A percentile compares a stretch with the other conserved stretches of the same genome.
Conservation (phyloP, 1,140 invertebrate species). For the Dendroctonus valens region DNA sequence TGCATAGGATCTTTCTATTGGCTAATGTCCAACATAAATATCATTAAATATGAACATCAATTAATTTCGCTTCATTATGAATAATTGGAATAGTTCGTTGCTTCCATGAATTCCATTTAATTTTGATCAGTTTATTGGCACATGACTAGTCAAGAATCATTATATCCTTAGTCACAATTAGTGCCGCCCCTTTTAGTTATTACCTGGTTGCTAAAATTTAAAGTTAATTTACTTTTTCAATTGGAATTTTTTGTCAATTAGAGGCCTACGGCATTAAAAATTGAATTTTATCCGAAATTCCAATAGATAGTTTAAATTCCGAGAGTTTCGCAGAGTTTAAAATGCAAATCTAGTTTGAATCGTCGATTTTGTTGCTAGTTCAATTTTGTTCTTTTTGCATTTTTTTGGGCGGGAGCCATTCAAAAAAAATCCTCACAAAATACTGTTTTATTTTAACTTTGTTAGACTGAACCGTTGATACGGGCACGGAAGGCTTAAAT, state of each 20-base stretch:
- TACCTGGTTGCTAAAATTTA: not conserved
- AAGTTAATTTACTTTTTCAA: constrained; percentile 2
- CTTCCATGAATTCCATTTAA: not conserved
- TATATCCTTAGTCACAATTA: not conserved
- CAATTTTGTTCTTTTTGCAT: constrained; percentile 15
- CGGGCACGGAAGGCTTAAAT: no score
- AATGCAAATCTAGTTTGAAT: constrained; percentile 23
- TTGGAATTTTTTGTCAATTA: constrained; percentile 2
- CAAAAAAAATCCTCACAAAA: not conserved
- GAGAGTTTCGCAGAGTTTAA: constrained; percentile 16
- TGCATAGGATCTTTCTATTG: not conserved
- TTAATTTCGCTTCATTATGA: no score
- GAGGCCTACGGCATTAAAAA: constrained; percentile 1
- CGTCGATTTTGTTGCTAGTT: constrained; percentile 19
- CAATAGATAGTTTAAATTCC: constrained; percentile 18
- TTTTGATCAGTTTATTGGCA: not conserved
- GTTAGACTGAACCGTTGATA: not conserved
- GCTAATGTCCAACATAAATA: not conserved
- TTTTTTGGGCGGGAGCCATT: constrained; percentile 6
- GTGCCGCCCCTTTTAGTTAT: not conserved
- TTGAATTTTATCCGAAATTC: constrained; percentile 17
- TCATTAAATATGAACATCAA: not conserved
- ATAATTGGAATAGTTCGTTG: not conserved
- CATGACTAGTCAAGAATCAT: not conserved
- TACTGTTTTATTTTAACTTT: constrained; percentile 1